phyloP scores from a whole-genome alignment of 2,797 vertebrate species.

The Schizopygopsis malacanthus region DNA sequence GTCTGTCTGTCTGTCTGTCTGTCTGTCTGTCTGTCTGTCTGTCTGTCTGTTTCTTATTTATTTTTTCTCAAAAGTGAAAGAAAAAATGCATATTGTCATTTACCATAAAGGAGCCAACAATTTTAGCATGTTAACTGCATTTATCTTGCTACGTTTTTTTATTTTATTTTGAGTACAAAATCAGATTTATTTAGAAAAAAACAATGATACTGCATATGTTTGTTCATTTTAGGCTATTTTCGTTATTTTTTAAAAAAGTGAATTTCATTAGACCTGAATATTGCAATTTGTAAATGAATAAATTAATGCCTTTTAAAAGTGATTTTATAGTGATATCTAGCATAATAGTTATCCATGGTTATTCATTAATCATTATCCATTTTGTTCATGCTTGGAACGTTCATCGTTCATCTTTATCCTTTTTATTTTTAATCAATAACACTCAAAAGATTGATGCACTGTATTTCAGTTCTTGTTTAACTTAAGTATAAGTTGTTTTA shows the following conservation, averaged over 20 bases:
- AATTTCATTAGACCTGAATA: neutral
- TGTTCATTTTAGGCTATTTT: neutral
- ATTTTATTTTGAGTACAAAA: neutral
- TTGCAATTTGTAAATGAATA: neutral
- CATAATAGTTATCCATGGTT: neutral
- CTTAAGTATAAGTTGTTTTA: neutral
- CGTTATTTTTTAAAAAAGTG: neutral
- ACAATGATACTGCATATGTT: too few species aligned
- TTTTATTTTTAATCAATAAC: neutral
- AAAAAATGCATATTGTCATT: neutral
- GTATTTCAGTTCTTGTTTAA: neutral
- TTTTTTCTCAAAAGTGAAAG: neutral
- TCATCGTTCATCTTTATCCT: neutral
- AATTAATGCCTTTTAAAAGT: neutral
- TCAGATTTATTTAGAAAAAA: too few species aligned
- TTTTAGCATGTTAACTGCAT: too few species aligned
- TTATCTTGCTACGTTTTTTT: too few species aligned
- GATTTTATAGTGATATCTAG: neutral
- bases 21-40: too few species aligned
- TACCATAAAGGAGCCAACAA: neutral
- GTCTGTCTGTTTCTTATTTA: too few species aligned
- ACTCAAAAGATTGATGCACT: neutral
- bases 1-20: too few species aligned
- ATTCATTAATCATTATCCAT: neutral
- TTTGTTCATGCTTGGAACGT: neutral